Evolutionary conservation across 1,140 invertebrate genomes (phyloP), one percentile per base, ranked within the genome.

Genomic region (Calephelis nemesis): DNA sequence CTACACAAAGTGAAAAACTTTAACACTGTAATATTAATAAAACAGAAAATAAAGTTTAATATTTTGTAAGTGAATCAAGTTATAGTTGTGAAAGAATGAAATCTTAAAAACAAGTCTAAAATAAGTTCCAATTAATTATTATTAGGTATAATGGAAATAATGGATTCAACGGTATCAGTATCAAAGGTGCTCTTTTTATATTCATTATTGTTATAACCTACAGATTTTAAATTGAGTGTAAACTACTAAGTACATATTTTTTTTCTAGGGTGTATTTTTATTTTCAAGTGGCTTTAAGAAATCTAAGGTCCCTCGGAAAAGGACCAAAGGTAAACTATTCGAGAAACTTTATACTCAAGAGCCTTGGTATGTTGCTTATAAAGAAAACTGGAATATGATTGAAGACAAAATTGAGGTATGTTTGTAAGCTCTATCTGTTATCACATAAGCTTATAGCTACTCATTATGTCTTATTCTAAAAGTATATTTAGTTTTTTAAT

Each of bases 221-320:
- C n/a, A 39, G 12, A 19, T 39, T 48, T 65, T 69, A 19, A 45
- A 54, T 52, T 42, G n/a, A 54, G 50, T 63, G n/a, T 3, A 50
- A 62, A 12, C 15, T 58, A 52, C 39, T 50, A 48, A 0, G 4
- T 58, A 49, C 6, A 47, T 67, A n/a, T 63, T 13, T 40, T 15
- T 50, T 71, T 81, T 82, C 30, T 77, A 91, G 88, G 88, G 88
- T 62, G 85, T 89, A 7, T 90, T 91, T 70, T 45, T 91, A 40
- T 91, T 91, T 73, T 54, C 71, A 47, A 88, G 86, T 78, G 82
- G 82, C 48, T 87, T 78, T 48, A 80, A 84, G 48, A 88, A 83
- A 76, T 60, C 65, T 1, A 84, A 85, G 66, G 69, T 62, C 9
- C 39, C 10, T 7, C 85, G 83, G 64, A 83, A 82, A 62, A 81